Conservation (phyloP, 2,888 invertebrate genomes). For the Blastobasis adustella region DNA sequence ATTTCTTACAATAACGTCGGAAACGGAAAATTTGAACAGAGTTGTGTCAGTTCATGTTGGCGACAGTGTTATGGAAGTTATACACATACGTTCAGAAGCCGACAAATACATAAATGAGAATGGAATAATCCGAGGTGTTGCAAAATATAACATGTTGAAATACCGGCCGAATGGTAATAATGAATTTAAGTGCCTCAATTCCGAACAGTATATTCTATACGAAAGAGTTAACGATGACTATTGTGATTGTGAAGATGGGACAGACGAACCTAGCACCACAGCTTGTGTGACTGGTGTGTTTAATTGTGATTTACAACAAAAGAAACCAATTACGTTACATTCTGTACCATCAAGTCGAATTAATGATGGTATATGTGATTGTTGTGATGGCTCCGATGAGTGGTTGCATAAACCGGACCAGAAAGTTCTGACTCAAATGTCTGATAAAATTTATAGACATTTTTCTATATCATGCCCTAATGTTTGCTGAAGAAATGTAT, state of each 20-base stretch:
- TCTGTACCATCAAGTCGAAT: conserved; percentile 83
- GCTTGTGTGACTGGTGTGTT: conserved; percentile 91
- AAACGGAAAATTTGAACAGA: conserved; percentile 29
- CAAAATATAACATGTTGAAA: conserved; percentile 39
- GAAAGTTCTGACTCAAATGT: conserved; percentile 47
- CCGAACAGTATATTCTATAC: conserved; percentile 46
- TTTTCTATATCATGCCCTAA: conserved; percentile 48
- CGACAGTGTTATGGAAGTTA: conserved; percentile 27
- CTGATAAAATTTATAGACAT: conserved; percentile 37
- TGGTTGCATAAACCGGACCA: conserved; percentile 56
- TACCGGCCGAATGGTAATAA: conserved; percentile 52
- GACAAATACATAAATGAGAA: conserved; percentile 55
- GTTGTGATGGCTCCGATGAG: conserved; percentile 95
- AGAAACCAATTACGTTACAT: conserved; percentile 46
- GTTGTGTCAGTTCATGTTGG: conserved; percentile 41
- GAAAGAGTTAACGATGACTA: conserved; percentile 85
- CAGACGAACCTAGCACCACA: conserved; percentile 89
- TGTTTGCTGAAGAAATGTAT: conserved; percentile 24
- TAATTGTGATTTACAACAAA: conserved; percentile 80
- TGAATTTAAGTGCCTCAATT: conserved; percentile 58
- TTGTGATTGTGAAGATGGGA: conserved; percentile 89
- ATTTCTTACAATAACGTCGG: conserved; percentile 51
- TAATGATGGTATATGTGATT: conserved; percentile 96
- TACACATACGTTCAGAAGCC: conserved; percentile 44
- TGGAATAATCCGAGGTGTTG: conserved; percentile 57